Percentiles rank a stretch among this genome's conserved stretches.
phyloP scores from a whole-genome alignment of 2,888 invertebrate species.

The Zygothrica quintamaculata region DNA sequence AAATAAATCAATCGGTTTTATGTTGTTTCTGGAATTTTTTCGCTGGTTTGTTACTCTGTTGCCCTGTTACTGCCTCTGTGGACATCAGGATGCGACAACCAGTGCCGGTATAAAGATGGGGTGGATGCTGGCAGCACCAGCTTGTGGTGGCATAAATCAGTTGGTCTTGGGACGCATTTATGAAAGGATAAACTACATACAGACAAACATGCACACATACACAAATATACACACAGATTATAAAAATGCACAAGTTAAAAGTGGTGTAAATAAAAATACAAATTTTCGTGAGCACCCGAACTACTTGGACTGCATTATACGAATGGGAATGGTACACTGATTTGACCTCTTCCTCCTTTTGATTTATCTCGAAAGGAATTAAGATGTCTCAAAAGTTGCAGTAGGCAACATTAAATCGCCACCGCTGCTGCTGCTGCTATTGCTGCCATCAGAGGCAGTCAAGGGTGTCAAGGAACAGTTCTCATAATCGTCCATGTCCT shows the following conservation, averaged over 20 bases:
- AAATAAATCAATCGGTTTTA: constrained; percentile 84
- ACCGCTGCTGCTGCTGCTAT: constrained; percentile 10
- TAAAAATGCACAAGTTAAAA: constrained; percentile 74
- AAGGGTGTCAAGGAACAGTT: constrained; percentile 31
- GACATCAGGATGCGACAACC: constrained; percentile 57
- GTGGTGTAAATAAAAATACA: constrained; percentile 72
- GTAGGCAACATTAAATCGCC: constrained; percentile 58
- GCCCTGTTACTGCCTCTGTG: constrained; percentile 38
- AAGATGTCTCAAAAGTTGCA: constrained; percentile 83
- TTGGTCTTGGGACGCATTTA: constrained; percentile 76
- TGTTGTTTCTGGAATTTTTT: constrained; percentile 81
- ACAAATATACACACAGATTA: constrained; percentile 53
- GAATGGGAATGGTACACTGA: no score
- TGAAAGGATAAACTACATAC: constrained; percentile 76
- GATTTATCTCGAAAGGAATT: constrained; percentile 82
- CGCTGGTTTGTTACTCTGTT: constrained; percentile 75
- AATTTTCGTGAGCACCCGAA: constrained; percentile 34
- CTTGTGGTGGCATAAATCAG: constrained; percentile 80
- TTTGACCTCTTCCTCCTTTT: constrained; percentile 28
- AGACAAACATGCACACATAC: constrained; percentile 17
- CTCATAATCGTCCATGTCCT: constrained; percentile 75
- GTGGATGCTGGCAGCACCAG: constrained; percentile 63
- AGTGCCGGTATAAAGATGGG: constrained; percentile 39
- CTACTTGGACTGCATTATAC: neutral
- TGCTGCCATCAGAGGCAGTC: constrained; percentile 16